Percentiles rank a stretch among this genome's conserved stretches.
phyloP scores from a whole-genome alignment of 2,113 vertebrate genomes.

The Mustela nigripes region DNA sequence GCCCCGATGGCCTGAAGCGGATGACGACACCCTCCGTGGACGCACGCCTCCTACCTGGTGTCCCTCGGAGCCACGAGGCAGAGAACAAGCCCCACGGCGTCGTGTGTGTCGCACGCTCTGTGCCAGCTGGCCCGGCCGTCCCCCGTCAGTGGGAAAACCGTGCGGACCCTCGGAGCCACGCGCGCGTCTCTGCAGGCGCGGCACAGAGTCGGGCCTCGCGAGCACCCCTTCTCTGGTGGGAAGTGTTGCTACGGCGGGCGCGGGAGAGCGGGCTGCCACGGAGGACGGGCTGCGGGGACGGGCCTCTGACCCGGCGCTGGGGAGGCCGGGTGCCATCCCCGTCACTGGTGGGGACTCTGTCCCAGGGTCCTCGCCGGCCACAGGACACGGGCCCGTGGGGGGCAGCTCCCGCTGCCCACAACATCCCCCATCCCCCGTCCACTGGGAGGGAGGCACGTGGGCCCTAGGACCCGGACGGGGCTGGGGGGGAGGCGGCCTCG shows the following conservation, averaged over 20 bases:
- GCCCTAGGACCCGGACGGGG: neutral
- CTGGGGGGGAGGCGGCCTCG: neutral
- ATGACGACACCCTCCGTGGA: too few relatives aligned
- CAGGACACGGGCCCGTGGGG: too few relatives aligned
- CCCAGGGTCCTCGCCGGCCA: neutral
- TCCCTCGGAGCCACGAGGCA: too few relatives aligned
- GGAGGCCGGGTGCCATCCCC: too few relatives aligned
- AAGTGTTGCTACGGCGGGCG: neutral
- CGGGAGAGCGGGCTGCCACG: too few relatives aligned
- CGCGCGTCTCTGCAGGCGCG: rapidly evolving
- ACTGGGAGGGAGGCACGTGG: neutral
- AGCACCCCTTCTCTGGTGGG: neutral
- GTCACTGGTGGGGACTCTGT: rapidly evolving
- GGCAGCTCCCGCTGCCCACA: rapidly evolving
- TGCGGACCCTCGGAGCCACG: too few relatives aligned
- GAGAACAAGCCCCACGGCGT: too few relatives aligned
- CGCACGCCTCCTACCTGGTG: too few relatives aligned
- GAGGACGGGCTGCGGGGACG: neutral
- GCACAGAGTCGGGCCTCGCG: neutral
- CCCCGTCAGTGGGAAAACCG: too few relatives aligned
- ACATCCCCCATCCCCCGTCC: neutral
- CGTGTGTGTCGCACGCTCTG: rapidly evolving
- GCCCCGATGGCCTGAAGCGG: rapidly evolving
- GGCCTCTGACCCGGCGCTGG: neutral
- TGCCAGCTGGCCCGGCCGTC: too few relatives aligned